Conservation (phyloP, 2,113 vertebrate species). For the Myxocyprinus asiaticus region DNA sequence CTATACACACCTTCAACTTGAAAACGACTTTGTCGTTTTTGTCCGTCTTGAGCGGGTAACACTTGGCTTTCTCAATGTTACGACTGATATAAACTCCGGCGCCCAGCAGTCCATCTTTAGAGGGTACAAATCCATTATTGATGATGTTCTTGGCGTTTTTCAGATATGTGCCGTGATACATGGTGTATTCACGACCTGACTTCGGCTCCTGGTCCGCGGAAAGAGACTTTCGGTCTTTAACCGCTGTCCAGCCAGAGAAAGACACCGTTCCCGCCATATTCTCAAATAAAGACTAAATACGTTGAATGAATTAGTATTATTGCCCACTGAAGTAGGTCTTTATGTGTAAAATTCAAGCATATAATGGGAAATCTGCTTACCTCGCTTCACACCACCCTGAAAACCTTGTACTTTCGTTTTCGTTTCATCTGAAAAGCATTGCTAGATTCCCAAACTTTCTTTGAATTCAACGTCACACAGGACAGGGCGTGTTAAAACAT, state of each 20-base stretch:
- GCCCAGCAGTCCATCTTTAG: conserved; percentile 56
- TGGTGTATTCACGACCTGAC: conserved; percentile 47
- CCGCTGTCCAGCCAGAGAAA: conserved; percentile 58
- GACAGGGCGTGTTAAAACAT: too few relatives aligned
- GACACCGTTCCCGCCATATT: background rate
- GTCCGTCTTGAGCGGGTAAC: conserved; percentile 53
- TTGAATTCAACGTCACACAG: too few relatives aligned
- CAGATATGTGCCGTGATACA: conserved; percentile 60
- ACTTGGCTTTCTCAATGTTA: conserved; percentile 59
- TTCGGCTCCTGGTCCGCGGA: conserved; percentile 33
- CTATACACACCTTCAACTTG: conserved; percentile 56
- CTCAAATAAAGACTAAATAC: background rate
- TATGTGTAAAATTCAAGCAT: too few relatives aligned
- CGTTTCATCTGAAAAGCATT: too few relatives aligned
- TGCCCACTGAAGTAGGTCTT: background rate
- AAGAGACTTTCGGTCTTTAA: conserved; percentile 40
- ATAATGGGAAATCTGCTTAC: too few relatives aligned
- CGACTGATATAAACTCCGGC: conserved; percentile 61
- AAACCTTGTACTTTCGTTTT: too few relatives aligned
- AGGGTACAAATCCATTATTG: conserved; percentile 49
- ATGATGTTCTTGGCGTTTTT: conserved; percentile 47
- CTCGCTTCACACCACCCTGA: too few relatives aligned
- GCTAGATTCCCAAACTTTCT: too few relatives aligned
- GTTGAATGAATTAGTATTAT: too few relatives aligned
- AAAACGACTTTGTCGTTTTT: conserved; percentile 52